Conservation (phyloP, 1,140 invertebrate species). For the Pollicipes pollicipes region DNA sequence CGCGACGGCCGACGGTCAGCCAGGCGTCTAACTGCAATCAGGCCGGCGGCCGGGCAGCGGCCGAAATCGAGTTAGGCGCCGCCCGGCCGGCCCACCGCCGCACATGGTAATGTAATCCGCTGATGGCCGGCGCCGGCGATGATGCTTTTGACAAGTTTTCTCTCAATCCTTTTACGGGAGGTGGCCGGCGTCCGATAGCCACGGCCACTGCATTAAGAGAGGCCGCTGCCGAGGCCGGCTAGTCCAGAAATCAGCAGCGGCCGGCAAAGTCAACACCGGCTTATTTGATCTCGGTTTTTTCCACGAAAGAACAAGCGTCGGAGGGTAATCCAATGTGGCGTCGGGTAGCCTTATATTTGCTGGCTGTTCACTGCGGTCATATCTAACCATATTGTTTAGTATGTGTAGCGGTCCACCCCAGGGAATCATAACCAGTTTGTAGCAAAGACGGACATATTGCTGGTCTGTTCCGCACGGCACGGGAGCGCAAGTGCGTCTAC, state of each 20-base stretch:
- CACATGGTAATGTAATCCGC: background rate
- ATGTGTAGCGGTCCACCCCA: no score
- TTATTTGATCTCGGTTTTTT: background rate
- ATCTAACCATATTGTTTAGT: no score
- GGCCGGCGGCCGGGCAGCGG: no score
- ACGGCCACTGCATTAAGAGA: background rate
- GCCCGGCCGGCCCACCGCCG: no score
- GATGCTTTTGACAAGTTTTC: background rate
- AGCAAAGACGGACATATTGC: no score
- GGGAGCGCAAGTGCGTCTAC: no score
- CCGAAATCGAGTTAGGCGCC: background rate
- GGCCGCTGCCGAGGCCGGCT: background rate
- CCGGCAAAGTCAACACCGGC: background rate
- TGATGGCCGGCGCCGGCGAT: background rate
- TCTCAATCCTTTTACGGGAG: background rate
- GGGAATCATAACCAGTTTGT: no score
- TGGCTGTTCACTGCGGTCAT: no score
- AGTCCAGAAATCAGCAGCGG: background rate
- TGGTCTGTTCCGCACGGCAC: no score
- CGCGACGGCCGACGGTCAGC: background rate
- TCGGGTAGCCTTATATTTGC: background rate
- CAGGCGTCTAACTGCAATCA: background rate
- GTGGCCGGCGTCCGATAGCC: background rate
- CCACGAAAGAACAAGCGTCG: background rate
- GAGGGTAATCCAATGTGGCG: background rate